A percentile compares a stretch with the other conserved stretches of the same genome.
Conservation (phyloP, 2,888 invertebrate genomes). For the Cancer borealis region DNA sequence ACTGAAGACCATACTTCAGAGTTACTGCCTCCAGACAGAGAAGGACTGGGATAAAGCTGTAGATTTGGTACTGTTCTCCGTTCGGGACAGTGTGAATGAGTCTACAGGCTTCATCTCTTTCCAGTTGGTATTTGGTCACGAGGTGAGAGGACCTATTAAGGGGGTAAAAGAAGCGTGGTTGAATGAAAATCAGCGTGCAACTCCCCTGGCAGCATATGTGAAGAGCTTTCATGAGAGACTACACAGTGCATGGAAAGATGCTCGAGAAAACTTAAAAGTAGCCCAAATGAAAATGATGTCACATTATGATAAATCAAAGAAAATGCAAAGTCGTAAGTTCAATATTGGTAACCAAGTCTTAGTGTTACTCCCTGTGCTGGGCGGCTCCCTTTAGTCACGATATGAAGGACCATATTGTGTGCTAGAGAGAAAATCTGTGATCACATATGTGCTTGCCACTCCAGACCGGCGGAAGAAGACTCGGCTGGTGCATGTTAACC, state of each 20-base stretch:
- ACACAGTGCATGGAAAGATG: neutral
- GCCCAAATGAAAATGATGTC: slow-evolving; percentile 41
- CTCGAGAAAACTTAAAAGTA: neutral
- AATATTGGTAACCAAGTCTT: neutral
- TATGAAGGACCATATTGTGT: neutral
- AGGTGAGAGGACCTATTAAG: slow-evolving; percentile 3
- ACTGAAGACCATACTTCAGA: neutral
- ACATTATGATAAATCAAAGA: neutral
- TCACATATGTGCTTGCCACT: slow-evolving; percentile 14
- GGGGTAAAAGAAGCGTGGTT: slow-evolving; percentile 45
- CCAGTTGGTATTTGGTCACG: slow-evolving; percentile 46
- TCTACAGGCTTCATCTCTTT: slow-evolving; percentile 44
- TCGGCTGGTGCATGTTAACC: slow-evolving; percentile 10
- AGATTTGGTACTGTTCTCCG: slow-evolving; percentile 3
- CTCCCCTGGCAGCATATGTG: slow-evolving; percentile 8
- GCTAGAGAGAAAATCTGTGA: neutral
- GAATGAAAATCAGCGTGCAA: neutral
- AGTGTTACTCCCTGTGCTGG: neutral
- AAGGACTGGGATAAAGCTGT: slow-evolving; percentile 43
- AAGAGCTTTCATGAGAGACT: neutral
- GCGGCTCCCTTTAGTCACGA: neutral
- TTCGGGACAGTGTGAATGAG: slow-evolving; percentile 42
- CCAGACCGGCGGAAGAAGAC: neutral
- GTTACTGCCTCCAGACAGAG: neutral
- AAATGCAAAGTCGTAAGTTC: neutral